Conservation (phyloP, 2,797 vertebrate genomes). For the Miichthys miiuy region DNA sequence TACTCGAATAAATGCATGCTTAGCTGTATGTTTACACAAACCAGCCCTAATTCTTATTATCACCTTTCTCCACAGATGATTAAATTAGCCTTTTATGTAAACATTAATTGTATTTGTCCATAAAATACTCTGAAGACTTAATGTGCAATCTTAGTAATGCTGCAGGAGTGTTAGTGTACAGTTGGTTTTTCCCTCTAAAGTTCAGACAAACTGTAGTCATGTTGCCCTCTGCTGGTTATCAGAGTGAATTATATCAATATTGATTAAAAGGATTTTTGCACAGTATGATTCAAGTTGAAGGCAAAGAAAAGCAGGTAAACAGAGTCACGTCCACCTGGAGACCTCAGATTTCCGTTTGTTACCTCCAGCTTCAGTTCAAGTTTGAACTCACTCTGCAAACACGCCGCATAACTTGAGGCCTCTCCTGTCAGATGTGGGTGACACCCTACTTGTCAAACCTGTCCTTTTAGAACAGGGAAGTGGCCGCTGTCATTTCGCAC, state of each 20-base stretch:
- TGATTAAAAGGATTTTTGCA: not conserved
- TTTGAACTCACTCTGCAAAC: not conserved
- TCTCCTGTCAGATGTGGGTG: not conserved
- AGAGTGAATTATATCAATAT: not conserved
- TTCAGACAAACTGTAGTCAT: slow-evolving; percentile 12
- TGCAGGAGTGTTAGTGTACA: not conserved
- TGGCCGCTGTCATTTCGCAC: not conserved
- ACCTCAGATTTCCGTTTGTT: not conserved
- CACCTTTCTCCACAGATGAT: not conserved
- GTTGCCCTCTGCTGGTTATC: slow-evolving; percentile 63
- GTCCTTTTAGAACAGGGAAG: not conserved
- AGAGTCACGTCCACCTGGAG: not conserved
- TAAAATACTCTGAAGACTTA: not conserved
- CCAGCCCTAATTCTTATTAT: not conserved
- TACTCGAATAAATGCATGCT: not conserved
- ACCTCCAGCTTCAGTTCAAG: not conserved
- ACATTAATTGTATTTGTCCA: not conserved
- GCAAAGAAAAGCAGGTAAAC: not conserved
- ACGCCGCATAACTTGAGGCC: not conserved
- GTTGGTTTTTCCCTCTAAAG: not conserved
- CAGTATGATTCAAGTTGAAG: not conserved
- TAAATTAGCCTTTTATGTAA: not conserved
- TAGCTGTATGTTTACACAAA: not conserved
- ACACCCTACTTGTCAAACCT: slow-evolving; percentile 28
- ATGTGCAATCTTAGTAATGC: not conserved